Evolutionary conservation across 2,888 invertebrate genomes (phyloP), one percentile per base, ranked within the genome.

Genomic region (Chymomyza caudatula): DNA sequence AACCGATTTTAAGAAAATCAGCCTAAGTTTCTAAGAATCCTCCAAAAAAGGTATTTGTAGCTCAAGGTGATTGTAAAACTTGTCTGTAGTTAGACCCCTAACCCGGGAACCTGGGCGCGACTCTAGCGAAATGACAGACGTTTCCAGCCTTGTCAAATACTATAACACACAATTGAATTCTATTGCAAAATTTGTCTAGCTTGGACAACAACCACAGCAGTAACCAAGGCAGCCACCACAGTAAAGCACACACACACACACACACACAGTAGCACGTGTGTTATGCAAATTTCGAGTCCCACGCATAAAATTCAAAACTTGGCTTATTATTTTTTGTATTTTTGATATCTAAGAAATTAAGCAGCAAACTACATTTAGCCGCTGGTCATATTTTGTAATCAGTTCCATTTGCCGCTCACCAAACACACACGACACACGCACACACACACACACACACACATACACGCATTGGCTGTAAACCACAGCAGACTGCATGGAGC

Each of bases 351-450:
- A 49, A 64, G 77, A 81, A 81, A 82, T 81, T 81, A 81, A 82
- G 73, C 80, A 81, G 80, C 80, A 76, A 85, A 82, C 82, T 51
- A 67, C 67, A 69, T 78, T 73, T 61, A 63, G 85, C 79, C 82
- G 80, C 85, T 80, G 80, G 80, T 56, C 67, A 76, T 82, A 82
- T 79, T 76, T 74, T 69, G 54, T 81, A 81, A 81, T 81, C 68
- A 59, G 85, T 82, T 81, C 43, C 80, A 54, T 58, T 81, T 25
- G 53, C 53, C 53, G 53, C 53, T 53, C 53, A 53, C 53, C 53
- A 25, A 20, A 22, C 13, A 53, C 23, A 25, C 53, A 19, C 51
- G 5, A 22, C 4, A 51, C 4, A 17, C 17, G 20, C 44, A 13
- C 44, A n/a, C 11, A 37, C 37, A 37, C 29, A 13, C 29, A 13